These are phyloP conservation scores for Caenorhabditis becei DNA, from an alignment of 2,888 invertebrate species.

Conservation along the genomic window DNA sequence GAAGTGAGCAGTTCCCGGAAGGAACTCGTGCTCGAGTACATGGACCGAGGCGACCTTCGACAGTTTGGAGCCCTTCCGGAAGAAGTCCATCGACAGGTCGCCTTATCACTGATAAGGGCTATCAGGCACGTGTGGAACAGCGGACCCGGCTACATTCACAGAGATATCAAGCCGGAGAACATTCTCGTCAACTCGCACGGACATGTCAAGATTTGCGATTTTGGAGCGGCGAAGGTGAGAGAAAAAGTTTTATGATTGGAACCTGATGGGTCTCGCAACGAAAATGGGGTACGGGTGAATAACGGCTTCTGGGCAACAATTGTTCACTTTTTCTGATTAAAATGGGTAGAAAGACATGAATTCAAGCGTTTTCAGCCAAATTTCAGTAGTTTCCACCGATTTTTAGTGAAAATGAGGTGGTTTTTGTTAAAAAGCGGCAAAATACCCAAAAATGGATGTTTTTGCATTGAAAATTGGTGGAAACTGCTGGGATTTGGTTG, in stretches of 20 bases:
- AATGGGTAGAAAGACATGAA: no score
- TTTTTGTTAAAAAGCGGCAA: no score
- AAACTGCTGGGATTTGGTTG: no score
- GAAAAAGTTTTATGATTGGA: not conserved
- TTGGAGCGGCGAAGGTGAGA: constrained; percentile 51
- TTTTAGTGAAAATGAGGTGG: no score
- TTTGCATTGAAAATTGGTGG: no score
- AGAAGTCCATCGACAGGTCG: constrained; percentile 49
- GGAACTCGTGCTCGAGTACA: constrained; percentile 55
- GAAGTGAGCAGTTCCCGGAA: constrained; percentile 42
- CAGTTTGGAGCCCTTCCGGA: constrained; percentile 42
- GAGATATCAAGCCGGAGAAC: constrained; percentile 64
- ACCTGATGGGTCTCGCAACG: no score
- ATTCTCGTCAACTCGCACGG: constrained; percentile 50
- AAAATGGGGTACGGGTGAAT: no score
- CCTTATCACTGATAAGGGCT: constrained; percentile 48
- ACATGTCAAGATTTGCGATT: constrained; percentile 61
- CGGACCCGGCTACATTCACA: constrained; percentile 60
- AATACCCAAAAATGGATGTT: no score
- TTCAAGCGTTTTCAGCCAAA: no score
- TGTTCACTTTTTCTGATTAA: no score
- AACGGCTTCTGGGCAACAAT: no score
- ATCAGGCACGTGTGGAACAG: constrained; percentile 50
- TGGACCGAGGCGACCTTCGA: constrained; percentile 53
- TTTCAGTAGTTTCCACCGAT: no score